Evolutionary conservation across 2,888 invertebrate species (phyloP).

Genomic region (Ceratothoa steindachneri): DNA sequence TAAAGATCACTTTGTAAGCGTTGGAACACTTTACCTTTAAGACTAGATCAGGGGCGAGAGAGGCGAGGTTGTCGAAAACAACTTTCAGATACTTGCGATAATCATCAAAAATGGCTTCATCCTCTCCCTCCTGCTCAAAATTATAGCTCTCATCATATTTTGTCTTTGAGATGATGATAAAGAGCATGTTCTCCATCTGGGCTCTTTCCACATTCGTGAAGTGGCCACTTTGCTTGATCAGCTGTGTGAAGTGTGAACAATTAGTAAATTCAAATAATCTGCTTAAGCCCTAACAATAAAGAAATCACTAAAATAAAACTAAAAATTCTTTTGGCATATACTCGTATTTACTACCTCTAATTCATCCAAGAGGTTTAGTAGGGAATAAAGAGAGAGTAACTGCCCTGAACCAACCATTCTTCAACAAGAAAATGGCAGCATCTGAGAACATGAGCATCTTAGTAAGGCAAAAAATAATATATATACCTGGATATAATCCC

Average conservation of each 20-base stretch:
- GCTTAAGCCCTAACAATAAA: too few relatives aligned
- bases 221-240: slow-evolving; percentile 54
- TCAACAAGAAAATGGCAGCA: too few relatives aligned
- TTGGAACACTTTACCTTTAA: slow-evolving; percentile 49
- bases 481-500: slow-evolving; percentile 56
- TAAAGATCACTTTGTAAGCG: too few relatives aligned
- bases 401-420: slow-evolving; percentile 7
- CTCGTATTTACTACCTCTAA: too few relatives aligned
- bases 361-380: too few relatives aligned
- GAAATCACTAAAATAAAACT: too few relatives aligned
- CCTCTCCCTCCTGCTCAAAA: slow-evolving; percentile 58
- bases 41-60: slow-evolving; percentile 55
- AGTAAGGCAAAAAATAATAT: too few relatives aligned
- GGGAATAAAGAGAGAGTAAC: background rate
- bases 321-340: too few relatives aligned
- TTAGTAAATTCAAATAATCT: slow-evolving; percentile 22
- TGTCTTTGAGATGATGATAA: slow-evolving; percentile 56
- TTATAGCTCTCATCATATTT: slow-evolving; percentile 57
- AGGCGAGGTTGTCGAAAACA: slow-evolving; percentile 57
- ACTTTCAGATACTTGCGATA: slow-evolving; percentile 58
- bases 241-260: slow-evolving; percentile 49
- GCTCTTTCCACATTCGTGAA: slow-evolving; percentile 52
- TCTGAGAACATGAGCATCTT: too few relatives aligned
- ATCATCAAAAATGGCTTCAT: slow-evolving; percentile 58
- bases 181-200: slow-evolving; percentile 54